These are phyloP conservation scores for Micrasema minimum DNA, from an alignment of 1,140 invertebrate species.

Conservation along the genomic window DNA sequence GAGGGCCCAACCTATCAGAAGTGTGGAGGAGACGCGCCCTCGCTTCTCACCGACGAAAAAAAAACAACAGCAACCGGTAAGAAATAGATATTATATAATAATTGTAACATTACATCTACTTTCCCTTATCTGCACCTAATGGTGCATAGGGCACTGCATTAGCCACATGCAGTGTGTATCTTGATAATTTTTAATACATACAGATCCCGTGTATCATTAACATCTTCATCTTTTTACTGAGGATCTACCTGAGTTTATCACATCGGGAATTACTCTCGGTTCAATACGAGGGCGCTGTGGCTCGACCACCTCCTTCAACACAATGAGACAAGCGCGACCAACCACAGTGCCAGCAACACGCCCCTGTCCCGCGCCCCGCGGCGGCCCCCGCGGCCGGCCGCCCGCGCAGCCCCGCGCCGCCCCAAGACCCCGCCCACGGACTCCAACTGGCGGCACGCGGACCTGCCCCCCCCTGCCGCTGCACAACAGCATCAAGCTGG, in stretches of 20 bases:
- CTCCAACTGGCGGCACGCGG: conserved; percentile 19
- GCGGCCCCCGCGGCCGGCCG: conserved; percentile 19
- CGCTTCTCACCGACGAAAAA: conserved; percentile 34
- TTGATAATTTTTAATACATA: too few species aligned
- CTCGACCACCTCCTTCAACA: not conserved
- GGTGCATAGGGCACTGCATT: too few species aligned
- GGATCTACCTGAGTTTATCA: conserved; percentile 63
- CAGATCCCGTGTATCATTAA: too few species aligned
- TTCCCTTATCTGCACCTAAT: too few species aligned
- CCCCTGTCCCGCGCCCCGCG: not conserved
- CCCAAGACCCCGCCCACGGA: not conserved
- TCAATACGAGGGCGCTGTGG: conserved; percentile 45
- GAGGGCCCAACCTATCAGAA: conserved; percentile 38
- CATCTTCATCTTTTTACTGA: conserved; percentile 56
- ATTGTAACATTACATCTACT: conserved; percentile 13
- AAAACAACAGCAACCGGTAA: conserved; percentile 28
- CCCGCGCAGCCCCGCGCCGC: conserved; percentile 1
- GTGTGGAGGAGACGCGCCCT: conserved; percentile 47
- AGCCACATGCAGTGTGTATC: too few species aligned
- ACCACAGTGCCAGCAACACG: not conserved
- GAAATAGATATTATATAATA: conserved; percentile 7
- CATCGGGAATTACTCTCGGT: conserved; percentile 61
- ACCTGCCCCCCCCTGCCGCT: not conserved
- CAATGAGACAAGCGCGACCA: not conserved
- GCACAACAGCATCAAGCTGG: conserved; percentile 3